These are phyloP conservation scores for Coelinius sp. DNA, from an alignment of 2,888 invertebrate genomes.

Conservation along the genomic window DNA sequence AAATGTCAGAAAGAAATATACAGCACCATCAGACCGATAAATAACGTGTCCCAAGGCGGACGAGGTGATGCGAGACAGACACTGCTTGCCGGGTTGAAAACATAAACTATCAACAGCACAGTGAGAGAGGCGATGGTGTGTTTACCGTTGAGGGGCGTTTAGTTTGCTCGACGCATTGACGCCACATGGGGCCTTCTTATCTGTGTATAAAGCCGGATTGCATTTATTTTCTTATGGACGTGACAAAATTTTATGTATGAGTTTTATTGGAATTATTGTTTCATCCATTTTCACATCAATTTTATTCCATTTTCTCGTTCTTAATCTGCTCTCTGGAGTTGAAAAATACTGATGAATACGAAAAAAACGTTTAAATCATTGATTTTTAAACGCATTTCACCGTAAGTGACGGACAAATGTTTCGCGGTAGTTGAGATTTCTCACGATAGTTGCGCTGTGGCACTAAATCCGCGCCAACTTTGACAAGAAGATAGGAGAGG, in stretches of 20 bases:
- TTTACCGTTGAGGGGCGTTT: slow-evolving; percentile 54
- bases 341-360: too few relatives aligned
- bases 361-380: too few relatives aligned
- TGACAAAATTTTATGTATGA: slow-evolving; percentile 53
- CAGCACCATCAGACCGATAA: slow-evolving; percentile 43
- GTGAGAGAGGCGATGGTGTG: slow-evolving; percentile 53
- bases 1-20: background rate
- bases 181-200: slow-evolving; percentile 59
- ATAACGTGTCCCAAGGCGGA: slow-evolving; percentile 44
- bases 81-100: slow-evolving; percentile 38
- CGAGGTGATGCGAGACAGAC: slow-evolving; percentile 23
- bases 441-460: too few relatives aligned
- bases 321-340: too few relatives aligned
- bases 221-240: slow-evolving; percentile 52
- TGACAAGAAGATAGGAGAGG: too few relatives aligned
- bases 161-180: slow-evolving; percentile 47
- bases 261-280: background rate
- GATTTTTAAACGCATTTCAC: too few relatives aligned
- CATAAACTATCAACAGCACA: slow-evolving; percentile 49
- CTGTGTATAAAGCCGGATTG: slow-evolving; percentile 62
- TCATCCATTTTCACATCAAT: slow-evolving; percentile 18
- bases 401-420: too few relatives aligned
- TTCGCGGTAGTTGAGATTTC: too few relatives aligned
- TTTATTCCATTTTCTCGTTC: slow-evolving; percentile 7
- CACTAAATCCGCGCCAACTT: too few relatives aligned